Conservation (phyloP, 2,888 invertebrate species). For the Stegana nigrithorax region DNA sequence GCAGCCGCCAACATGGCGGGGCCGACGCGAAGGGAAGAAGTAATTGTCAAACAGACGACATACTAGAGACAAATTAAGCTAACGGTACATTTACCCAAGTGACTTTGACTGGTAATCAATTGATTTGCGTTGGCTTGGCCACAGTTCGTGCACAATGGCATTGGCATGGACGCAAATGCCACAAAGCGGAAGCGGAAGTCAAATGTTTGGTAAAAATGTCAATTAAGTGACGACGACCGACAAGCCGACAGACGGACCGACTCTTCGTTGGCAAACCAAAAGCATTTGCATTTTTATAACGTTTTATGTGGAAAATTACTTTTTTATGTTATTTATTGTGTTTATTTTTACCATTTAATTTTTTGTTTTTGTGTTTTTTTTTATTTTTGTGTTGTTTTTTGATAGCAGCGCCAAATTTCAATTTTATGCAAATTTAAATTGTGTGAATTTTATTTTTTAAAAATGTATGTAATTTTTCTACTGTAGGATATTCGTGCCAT, state of each 20-base stretch:
- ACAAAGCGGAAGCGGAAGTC: neutral
- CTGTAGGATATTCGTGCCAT: constrained; percentile 27
- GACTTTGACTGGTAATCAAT: constrained; percentile 43
- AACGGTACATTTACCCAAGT: neutral
- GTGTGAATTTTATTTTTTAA: constrained; percentile 29
- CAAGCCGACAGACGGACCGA: neutral
- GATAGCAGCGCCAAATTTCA: neutral
- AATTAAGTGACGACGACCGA: constrained; percentile 37
- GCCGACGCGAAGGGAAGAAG: constrained; percentile 28
- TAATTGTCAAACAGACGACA: constrained; percentile 50
- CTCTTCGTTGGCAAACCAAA: neutral
- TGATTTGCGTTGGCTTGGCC: constrained; percentile 48
- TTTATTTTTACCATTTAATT: no score
- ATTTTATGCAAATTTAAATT: constrained; percentile 44
- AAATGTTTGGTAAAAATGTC: constrained; percentile 45
- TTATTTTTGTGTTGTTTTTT: no score
- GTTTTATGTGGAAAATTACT: no score
- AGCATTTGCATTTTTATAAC: constrained; percentile 22
- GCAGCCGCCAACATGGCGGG: no score
- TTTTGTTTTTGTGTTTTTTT: no score
- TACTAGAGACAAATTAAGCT: constrained; percentile 55
- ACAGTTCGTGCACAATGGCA: no score
- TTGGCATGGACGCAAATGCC: neutral
- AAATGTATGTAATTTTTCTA: constrained; percentile 44
- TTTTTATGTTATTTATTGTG: no score